Conservation (phyloP, 2,113 vertebrate species). For the Alexandromys fortis region DNA sequence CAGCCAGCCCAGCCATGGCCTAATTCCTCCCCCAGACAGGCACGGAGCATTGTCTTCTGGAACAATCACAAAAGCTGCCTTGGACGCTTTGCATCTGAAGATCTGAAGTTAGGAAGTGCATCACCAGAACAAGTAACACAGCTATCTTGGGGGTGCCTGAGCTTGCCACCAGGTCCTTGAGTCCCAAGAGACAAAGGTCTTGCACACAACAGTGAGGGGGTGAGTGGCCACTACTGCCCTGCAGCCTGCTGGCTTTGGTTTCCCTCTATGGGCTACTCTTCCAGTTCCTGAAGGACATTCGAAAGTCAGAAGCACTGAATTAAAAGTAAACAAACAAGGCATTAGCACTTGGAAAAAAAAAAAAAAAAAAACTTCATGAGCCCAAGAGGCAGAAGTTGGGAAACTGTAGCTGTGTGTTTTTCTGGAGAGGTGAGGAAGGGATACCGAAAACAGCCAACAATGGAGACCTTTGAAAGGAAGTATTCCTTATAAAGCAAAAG, state of each 20-base stretch:
- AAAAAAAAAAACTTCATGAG: not conserved
- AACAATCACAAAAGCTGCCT: conserved; percentile 15
- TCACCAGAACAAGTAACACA: not conserved
- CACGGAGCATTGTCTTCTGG: not conserved
- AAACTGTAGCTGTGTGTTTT: not conserved
- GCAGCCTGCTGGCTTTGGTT: not conserved
- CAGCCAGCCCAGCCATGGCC: conserved; percentile 4
- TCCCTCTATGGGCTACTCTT: not conserved
- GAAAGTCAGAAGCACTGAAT: conserved; percentile 27
- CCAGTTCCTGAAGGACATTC: conserved; percentile 1
- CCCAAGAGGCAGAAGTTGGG: not conserved
- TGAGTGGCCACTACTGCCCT: fast-evolving
- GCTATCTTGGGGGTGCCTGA: not conserved
- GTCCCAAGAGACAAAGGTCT: not conserved
- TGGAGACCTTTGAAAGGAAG: not conserved
- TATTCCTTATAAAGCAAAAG: not conserved
- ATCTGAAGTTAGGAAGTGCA: conserved; percentile 31
- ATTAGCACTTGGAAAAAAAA: not conserved
- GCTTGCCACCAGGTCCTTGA: not conserved
- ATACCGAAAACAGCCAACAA: not conserved
- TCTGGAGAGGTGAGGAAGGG: not conserved
- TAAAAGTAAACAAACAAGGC: not conserved
- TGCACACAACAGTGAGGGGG: not conserved
- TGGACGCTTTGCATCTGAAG: not conserved
- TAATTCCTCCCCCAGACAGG: conserved; percentile 25